Evolutionary conservation across 92 coral and sea anemone species (phyloP), one percentile per base, ranked within the genome.

Genomic region (Parazoanthus darwini): DNA sequence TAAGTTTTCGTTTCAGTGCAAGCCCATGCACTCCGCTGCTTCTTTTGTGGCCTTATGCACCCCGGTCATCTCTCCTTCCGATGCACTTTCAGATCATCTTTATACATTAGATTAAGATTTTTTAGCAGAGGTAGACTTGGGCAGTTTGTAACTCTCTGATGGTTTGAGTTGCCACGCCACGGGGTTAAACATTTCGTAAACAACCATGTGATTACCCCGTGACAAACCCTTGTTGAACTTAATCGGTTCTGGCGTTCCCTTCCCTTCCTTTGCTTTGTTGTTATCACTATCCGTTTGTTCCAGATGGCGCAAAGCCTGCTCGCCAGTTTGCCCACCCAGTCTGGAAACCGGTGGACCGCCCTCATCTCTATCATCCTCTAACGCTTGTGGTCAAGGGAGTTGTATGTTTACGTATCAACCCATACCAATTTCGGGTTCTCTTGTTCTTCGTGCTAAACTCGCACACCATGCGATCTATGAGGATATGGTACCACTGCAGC

Each of bases 391-490:
- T 83, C 86, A n/a, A 91, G 85, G 25, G 91, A 73, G 88, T 91
- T 91, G 83, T 86, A 92, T 22, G 90, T 92, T 76, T 90, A 86
- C 14, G 35, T 36, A 54, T 90, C 94, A 7, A 86, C 70, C 94
- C 94, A 91, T 13, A 90, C 94, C 94, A 89, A 85, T 70, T 92
- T 92, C 84, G 86, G 63, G 78, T 92, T 90, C 76, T 81, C 51
- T 56, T 74, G 33, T 56, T 29, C 80, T 80, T 86, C 56, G 56
- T 89, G 74, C 93, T 65, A 86, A 90, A 91, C 70, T 72, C 38
- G 78, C 84, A 63, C 42, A 92, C 94, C 94, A 92, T 92, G 80
- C 93, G 88, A 50, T 92, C 94, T 59, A 92, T 90, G 85, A 92
- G 80, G 25, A 92, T 9, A 81, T 63, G 44, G 94, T 92, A 9